Percentiles rank a stretch among this genome's conserved stretches.
Conservation (phyloP, 2,113 vertebrate species). For the Psophia crepitans region DNA sequence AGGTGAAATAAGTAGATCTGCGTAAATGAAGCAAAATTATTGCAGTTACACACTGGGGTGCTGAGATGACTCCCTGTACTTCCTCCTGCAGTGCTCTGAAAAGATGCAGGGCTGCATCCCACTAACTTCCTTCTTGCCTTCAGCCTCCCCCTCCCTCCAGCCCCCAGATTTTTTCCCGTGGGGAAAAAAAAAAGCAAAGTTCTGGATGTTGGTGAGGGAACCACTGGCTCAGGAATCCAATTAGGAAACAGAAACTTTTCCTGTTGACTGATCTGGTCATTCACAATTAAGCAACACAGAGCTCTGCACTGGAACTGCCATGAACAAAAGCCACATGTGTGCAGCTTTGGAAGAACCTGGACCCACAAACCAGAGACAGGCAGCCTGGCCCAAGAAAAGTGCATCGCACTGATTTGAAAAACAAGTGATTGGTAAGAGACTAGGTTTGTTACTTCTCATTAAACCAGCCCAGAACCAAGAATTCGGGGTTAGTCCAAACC, state of each 20-base stretch:
- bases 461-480: background rate
- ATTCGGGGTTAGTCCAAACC: background rate
- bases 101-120: background rate
- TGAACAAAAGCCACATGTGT: background rate
- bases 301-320: background rate
- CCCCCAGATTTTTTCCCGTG: background rate
- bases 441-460: background rate
- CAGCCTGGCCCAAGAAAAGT: background rate
- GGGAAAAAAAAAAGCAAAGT: background rate
- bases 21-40: background rate
- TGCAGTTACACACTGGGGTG: background rate
- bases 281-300: background rate
- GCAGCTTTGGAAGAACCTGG: background rate
- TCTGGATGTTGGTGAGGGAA: background rate
- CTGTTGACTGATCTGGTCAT: background rate
- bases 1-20: background rate
- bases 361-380: background rate
- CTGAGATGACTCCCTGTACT: background rate
- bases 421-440: background rate
- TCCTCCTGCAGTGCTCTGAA: background rate
- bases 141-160: background rate
- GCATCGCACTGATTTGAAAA: background rate
- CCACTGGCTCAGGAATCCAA: background rate
- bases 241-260: background rate
- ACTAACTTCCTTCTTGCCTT: background rate